These are phyloP conservation scores for Enchytraeus crypticus DNA, from an alignment of 2,888 invertebrate species.

Conservation along the genomic window DNA sequence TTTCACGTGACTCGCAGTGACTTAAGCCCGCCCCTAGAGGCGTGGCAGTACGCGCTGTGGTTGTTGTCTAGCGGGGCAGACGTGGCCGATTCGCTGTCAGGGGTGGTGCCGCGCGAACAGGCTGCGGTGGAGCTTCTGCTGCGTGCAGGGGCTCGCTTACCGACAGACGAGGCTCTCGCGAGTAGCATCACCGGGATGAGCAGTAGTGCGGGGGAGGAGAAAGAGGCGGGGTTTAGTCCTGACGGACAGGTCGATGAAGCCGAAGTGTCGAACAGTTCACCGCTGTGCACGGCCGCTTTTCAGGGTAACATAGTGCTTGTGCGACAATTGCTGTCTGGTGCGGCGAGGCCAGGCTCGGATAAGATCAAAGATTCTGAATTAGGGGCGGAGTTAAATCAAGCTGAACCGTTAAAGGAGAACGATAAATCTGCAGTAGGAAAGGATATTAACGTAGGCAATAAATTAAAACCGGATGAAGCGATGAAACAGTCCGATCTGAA, in stretches of 20 bases:
- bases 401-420: no score
- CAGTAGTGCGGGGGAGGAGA: constrained; percentile 49
- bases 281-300: constrained; percentile 60
- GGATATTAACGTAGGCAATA: no score
- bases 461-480: no score
- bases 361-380: no score
- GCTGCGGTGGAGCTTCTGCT: constrained; percentile 60
- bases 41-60: constrained; percentile 66
- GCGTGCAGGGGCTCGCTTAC: constrained; percentile 83
- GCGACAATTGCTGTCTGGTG: constrained; percentile 82
- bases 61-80: constrained; percentile 53
- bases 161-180: constrained; percentile 44
- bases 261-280: constrained; percentile 57
- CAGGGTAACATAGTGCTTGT: constrained; percentile 63
- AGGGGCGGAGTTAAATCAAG: no score
- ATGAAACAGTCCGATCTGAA: no score
- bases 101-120: constrained; percentile 41
- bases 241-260: constrained; percentile 52
- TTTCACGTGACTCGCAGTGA: constrained; percentile 49
- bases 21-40: constrained; percentile 40
- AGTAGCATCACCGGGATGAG: constrained; percentile 13
- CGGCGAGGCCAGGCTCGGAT: constrained; percentile 52
- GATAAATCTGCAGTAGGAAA: no score
- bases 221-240: background rate
- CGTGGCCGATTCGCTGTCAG: constrained; percentile 37